Evolutionary conservation across 2,797 vertebrate species (phyloP), one percentile per base, ranked within the genome.

Genomic region (Rhinophrynus dorsalis): DNA sequence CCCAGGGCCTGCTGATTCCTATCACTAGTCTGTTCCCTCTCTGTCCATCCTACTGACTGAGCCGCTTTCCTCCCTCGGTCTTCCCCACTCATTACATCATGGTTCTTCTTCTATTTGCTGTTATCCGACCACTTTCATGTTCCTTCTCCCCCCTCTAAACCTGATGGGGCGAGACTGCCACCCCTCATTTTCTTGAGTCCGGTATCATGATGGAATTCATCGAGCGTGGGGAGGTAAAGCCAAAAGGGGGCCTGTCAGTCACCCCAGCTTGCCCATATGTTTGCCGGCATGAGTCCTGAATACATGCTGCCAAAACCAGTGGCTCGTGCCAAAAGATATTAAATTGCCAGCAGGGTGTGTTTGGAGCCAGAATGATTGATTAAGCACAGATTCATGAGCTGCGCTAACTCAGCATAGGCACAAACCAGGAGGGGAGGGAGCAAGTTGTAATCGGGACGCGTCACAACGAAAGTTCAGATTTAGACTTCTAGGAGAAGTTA

Each of bases 331-430:
- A 91, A 84, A 86, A 90, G 83, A 90, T 88, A 92, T 92, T 91
- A 91, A 85, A 78, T 77, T 86, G 89, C 85, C 89, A 90, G 89
- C 85, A 84, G 89, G 89, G 82, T 80, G 85, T 89, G 89, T 88
- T 90, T 87, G 89, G 85, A 84, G 82, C 67, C 74, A 64, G 80
- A 66, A 90, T 92, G 91, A 92, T 92, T 91, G 91, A 92, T 92
- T 91, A 90, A 88, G 84, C 83, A 66, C 80, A 85, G 79, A 92
- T 81, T 76, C 77, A 74, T 17, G 84, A 87, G 81, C 82, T 81
- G 78, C 78, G 81, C 79, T 75, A 68, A 74, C 61, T 26, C 45
- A 61, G 61, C 61, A 55, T 59, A 57, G 50, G 45, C 23, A 20
- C 15, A 24, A 13, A 12, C 2, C 0, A 27, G 38, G 12, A 23